Base-by-base conservation (phyloP, 2,888 invertebrate genomes). In the Dynastes maya region DNA sequence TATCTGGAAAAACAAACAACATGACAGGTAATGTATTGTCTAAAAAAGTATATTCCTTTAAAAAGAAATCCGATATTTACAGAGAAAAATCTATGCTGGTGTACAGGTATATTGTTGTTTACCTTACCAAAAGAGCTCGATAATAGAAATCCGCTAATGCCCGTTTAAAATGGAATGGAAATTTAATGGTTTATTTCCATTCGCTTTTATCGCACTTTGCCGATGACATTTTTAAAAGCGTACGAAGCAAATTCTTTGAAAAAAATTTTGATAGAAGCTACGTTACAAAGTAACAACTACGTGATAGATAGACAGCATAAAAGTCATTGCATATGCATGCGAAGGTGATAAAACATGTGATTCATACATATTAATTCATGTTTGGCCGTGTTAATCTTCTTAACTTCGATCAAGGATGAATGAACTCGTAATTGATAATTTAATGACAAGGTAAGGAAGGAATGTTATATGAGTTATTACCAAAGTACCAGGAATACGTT, bases 331-430 rank as follows among this genome's bases (percentile, higher is more conserved):
- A 53, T 27, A 68, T 51, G 68, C 29, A 16, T 53, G 68, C 22
- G 40, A 68, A 51, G 9, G 68, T 29, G 68, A 53, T 68, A 68
- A 68, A 51, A 68, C 49, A 51, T 29, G 68, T 68, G 51, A 68
- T 68, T 68, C 51, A 68, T 68, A 51, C 68, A 51, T 51, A 68
- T 53, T 68, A 68, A 68, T 51, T 67, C 68, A 27, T 3, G 68
- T 68, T 68, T 68, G 29, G 9, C 29, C 29, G 27, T 13, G 51
- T 13, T 51, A 29, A 29, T 40, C 45, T 67, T 40, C 63, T 37
- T 49, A 9, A 51, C 51, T 68, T 22, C 27, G 51, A 37, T 13
- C 27, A 68, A 68, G 29, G 68, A 68, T 68, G 68, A 68, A 68
- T 68, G 51, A 68, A 49, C 68, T 13, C 11, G 68, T 63, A 27